Percentiles rank a stretch among this genome's conserved stretches.
Evolutionary conservation across 2,797 vertebrate species (phyloP).

Genomic region (Scarus forsteni): DNA sequence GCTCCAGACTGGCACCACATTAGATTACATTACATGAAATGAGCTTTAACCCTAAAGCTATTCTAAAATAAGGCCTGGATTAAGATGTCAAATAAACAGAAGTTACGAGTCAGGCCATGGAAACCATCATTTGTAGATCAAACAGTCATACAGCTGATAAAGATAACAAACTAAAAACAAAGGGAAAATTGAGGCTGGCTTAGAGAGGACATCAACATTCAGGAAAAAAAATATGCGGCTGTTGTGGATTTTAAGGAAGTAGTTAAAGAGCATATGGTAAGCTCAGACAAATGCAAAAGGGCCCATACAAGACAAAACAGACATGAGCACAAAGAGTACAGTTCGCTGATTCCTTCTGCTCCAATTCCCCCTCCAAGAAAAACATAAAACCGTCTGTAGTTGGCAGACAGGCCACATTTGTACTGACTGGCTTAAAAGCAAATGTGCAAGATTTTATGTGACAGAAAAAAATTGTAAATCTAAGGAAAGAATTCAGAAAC

Average conservation of each 20-base stretch:
- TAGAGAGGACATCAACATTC: neutral
- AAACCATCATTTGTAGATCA: constrained; percentile 6
- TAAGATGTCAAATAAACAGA: constrained; percentile 34
- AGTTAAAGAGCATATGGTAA: constrained; percentile 6
- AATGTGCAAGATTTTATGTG: constrained; percentile 15
- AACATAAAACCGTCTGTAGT: constrained; percentile 21
- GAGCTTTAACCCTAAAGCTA: constrained; percentile 21
- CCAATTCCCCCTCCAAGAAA: constrained; percentile 31
- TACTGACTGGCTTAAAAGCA: constrained; percentile 3
- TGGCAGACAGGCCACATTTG: constrained; percentile 17
- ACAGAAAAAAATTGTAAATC: constrained; percentile 13
- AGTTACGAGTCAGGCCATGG: neutral
- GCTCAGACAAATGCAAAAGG: constrained; percentile 3
- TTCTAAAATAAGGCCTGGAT: constrained; percentile 11
- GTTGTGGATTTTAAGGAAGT: neutral
- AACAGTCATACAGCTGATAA: constrained; percentile 3
- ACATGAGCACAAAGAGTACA: constrained; percentile 11
- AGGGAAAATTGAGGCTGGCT: neutral
- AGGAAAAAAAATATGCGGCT: neutral
- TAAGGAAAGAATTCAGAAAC: constrained; percentile 28
- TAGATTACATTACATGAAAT: constrained; percentile 18
- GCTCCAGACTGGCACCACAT: constrained; percentile 12
- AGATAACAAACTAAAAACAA: neutral
- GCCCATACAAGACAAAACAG: constrained; percentile 41
- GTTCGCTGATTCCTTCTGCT: constrained; percentile 13